phyloP scores from a whole-genome alignment of 2,888 invertebrate genomes.

The Punctoribates punctum region DNA sequence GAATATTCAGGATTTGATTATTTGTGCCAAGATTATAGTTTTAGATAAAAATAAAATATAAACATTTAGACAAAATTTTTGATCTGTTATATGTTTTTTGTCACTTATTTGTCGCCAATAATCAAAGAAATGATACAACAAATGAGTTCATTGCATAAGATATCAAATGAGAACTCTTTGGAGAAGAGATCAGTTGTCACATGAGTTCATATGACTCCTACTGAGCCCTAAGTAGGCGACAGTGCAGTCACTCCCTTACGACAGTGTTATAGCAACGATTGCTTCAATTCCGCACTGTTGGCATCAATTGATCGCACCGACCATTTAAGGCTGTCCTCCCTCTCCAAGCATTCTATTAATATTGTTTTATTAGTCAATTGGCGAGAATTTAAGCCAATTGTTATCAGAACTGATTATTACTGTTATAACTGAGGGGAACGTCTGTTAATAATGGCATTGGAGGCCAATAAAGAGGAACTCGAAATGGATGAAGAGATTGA shows the following conservation, averaged over 20 bases:
- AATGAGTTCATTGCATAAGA: neutral
- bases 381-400: neutral
- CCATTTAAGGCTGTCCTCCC: neutral
- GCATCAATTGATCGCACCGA: neutral
- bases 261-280: neutral
- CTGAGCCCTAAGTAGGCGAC: slow-evolving; percentile 5
- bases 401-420: neutral
- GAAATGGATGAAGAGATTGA: slow-evolving; percentile 23
- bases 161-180: neutral
- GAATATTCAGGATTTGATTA: no score
- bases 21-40: no score
- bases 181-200: neutral
- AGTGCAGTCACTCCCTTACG: slow-evolving; percentile 2
- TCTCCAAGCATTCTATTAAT: neutral
- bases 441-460: slow-evolving; percentile 2
- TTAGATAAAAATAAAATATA: no score
- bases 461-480: neutral
- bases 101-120: neutral
- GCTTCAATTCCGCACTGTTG: neutral
- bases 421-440: neutral
- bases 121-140: neutral
- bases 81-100: neutral
- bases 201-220: neutral
- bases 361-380: neutral
- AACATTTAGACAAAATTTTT: no score